These are phyloP conservation scores for Pachycephala philippinensis DNA, from an alignment of 2,113 vertebrate genomes.

Conservation along the genomic window DNA sequence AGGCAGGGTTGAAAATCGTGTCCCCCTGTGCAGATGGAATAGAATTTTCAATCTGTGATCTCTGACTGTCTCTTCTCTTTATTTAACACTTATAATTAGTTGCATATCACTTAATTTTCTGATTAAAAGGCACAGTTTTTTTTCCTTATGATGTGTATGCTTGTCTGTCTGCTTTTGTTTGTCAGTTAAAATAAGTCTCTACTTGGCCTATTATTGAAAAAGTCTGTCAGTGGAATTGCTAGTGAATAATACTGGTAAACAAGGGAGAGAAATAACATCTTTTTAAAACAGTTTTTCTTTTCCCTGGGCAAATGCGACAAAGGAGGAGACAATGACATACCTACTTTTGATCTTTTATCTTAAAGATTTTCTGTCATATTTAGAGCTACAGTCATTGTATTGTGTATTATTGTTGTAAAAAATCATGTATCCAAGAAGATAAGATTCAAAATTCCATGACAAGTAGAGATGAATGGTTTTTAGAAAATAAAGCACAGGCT, in stretches of 20 bases:
- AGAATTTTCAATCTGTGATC: background rate
- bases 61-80: background rate
- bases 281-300: background rate
- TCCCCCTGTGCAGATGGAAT: background rate
- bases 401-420: constrained; percentile 21
- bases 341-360: constrained; percentile 24
- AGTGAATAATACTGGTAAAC: background rate
- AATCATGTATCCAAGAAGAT: constrained; percentile 3
- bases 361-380: constrained; percentile 57
- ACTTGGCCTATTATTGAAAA: background rate
- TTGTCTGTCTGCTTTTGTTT: background rate
- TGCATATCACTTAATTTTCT: background rate
- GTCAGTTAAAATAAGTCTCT: background rate
- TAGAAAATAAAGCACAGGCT: constrained; percentile 17
- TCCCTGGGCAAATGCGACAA: background rate
- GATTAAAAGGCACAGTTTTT: background rate
- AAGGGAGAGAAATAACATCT: background rate
- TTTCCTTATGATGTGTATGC: background rate
- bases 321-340: background rate
- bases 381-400: background rate
- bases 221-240: background rate
- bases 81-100: background rate
- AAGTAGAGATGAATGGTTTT: background rate
- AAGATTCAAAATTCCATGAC: background rate
- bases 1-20: background rate